Base-by-base conservation (phyloP, 2,797 vertebrate genomes). In the Podarcis lilfordi region DNA sequence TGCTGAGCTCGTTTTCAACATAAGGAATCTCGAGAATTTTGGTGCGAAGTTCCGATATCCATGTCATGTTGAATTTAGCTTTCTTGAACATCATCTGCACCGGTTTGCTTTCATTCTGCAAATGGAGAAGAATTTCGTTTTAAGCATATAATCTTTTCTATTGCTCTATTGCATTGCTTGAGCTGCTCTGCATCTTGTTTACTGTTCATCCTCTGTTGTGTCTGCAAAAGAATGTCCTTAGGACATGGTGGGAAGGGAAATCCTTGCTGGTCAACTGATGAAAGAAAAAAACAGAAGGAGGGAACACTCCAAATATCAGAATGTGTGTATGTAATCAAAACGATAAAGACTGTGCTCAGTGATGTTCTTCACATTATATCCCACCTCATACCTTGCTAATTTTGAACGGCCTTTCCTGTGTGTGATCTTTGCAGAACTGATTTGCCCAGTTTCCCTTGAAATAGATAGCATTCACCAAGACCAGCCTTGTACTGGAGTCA, bases 1-100 rank as follows among this genome's bases (percentile, higher is more conserved):
- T 98, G 93, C 98, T 98, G 71, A 99, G 95, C 13, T 98, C 97
- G 1, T 96, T 89, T 1, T 91, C 96, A 0, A 88, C 74, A 8
- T 98, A 99, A 0, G 98, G 98, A 40, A 99, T 85, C 95, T 98
- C 98, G 29, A 99, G 95, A 92, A 99, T 89, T 96, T 97, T 96
- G 32, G 97, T 97, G 81, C 84, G 80, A 10, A 92, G 61, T 5
- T 98, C 98, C 0, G 94, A 86, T 61, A 98, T 94, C 66, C 91
- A 97, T 40, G 95, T 92, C n/a, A 97, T 88, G 3, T 96, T 97
- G 90, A 98, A 98, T 5, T 15, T 96, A 0, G 88, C 88, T 80
- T 97, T 96, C 91, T 96, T 96, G 64, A 85, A 75, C 98, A 99
- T 99, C 98, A 99, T 98, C 94, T 97, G 97, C 92, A 98, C 98